Conservation (phyloP, 2,888 invertebrate species). For the Copidosoma aretas region DNA sequence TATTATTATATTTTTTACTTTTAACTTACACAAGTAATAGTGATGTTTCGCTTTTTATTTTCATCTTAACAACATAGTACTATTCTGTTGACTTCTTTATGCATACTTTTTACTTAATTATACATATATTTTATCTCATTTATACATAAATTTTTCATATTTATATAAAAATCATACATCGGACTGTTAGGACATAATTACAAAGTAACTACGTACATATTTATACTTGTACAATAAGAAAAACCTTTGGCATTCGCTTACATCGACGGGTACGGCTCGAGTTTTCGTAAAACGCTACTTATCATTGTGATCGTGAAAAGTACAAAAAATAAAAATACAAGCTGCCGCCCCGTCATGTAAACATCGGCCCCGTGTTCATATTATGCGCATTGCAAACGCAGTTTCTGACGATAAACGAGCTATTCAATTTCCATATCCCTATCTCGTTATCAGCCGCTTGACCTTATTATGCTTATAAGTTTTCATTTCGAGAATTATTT, state of each 20-base stretch:
- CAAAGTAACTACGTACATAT: slow-evolving; percentile 52
- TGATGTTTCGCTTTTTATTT: slow-evolving; percentile 41
- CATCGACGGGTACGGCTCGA: slow-evolving; percentile 24
- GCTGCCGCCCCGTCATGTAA: slow-evolving; percentile 24
- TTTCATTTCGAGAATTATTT: slow-evolving; percentile 10
- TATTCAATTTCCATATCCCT: slow-evolving; percentile 15
- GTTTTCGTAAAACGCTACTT: slow-evolving; percentile 1
- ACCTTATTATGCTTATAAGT: slow-evolving; percentile 27
- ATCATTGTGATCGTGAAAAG: slow-evolving; percentile 1
- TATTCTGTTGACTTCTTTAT: slow-evolving; percentile 35
- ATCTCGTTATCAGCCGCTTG: slow-evolving; percentile 22
- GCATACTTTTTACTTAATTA: slow-evolving; percentile 6
- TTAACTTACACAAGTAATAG: slow-evolving; percentile 41
- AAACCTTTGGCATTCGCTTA: slow-evolving; percentile 41
- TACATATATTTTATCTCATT: slow-evolving; percentile 26
- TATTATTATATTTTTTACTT: slow-evolving; percentile 12
- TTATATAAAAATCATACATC: slow-evolving; percentile 51
- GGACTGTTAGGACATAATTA: slow-evolving; percentile 49
- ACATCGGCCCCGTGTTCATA: slow-evolving; percentile 32
- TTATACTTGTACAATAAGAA: slow-evolving; percentile 49
- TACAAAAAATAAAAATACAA: slow-evolving; percentile 15
- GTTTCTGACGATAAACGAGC: slow-evolving; percentile 1
- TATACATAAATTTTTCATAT: slow-evolving; percentile 40
- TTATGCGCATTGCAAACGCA: slow-evolving; percentile 13
- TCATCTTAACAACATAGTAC: slow-evolving; percentile 36